Conservation (phyloP, 2,888 invertebrate species). For the Sarcophaga carnaria region DNA sequence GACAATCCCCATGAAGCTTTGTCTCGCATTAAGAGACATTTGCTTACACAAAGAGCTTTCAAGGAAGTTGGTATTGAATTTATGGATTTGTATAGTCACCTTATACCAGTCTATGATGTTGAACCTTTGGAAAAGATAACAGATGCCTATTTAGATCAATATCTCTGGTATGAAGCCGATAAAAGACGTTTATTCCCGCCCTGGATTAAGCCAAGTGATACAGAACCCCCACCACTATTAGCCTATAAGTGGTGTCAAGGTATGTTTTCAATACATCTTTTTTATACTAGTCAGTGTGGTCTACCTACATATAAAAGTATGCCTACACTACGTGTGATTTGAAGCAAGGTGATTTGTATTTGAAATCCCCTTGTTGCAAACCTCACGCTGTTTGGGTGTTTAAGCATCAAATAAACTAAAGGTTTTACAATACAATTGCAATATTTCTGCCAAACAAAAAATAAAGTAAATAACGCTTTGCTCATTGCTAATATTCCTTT, state of each 20-base stretch:
- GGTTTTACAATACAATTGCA: background rate
- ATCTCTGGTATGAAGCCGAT: constrained; percentile 99
- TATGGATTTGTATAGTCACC: constrained; percentile 99
- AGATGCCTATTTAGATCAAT: constrained; percentile 99
- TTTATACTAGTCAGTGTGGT: background rate
- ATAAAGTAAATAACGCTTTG: background rate
- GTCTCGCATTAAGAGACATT: constrained; percentile 99
- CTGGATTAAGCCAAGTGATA: constrained; percentile 99
- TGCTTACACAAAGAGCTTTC: constrained; percentile 98
- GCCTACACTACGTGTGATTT: constrained; percentile 83
- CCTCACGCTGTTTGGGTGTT: constrained; percentile 85
- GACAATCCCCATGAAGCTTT: constrained; percentile 99
- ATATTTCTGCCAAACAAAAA: background rate
- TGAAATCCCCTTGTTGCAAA: constrained; percentile 87
- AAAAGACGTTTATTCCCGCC: constrained; percentile 97
- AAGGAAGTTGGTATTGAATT: constrained; percentile 99
- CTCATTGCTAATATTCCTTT: too few species aligned
- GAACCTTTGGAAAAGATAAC: constrained; percentile 99
- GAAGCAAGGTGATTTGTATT: constrained; percentile 86
- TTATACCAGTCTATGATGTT: constrained; percentile 99
- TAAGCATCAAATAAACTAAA: constrained; percentile 42
- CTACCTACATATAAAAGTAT: background rate
- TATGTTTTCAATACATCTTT: constrained; percentile 75
- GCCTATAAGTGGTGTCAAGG: constrained; percentile 99
- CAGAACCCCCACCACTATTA: constrained; percentile 95